Base-by-base conservation (phyloP, 2,888 invertebrate genomes). In the Eumacrocentrus americanus region DNA sequence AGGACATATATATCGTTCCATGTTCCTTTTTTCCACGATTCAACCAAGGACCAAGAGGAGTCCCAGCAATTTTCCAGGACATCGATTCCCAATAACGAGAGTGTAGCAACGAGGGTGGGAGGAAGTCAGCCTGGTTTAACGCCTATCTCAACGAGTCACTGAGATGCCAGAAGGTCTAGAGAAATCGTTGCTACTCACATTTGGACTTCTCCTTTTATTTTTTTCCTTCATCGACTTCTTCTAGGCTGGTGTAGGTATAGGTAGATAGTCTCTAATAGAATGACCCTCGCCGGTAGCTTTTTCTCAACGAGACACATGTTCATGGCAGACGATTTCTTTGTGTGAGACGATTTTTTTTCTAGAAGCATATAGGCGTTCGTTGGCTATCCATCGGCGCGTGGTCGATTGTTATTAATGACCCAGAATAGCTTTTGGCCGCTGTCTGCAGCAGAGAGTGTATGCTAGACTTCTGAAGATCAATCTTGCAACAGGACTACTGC, bases 61-160 rank as follows among this genome's bases (percentile, higher is more conserved):
- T 68, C 67, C 68, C 51, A 62, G 61, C 67, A 74, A 74, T 75
- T 72, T 75, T 74, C 72, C 71, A 65, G 63, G 50, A 71, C 71
- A 65, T 73, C 72, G 67, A 59, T 56, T 63, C 44, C 56, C 58
- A 60, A 70, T 66, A 68, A 67, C 54, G 64, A 53, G 55, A 58
- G 66, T 55, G 52, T 37, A n/a, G 14, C 46, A 42, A 54, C 16
- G 47, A 57, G 60, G 52, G 57, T 34, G 29, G 47, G 65, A 67
- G 67, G 72, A 69, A 69, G 69, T 70, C 64, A 62, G 68, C 63
- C 62, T 67, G 70, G 67, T 70, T 72, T 69, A 69, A 68, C 69
- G 65, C 72, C 65, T 67, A 68, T 67, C 52, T 56, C 35, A 7
- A 53, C 37, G 23, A 53, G 29, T 16, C 42, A 53, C 40, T 23